Evolutionary conservation across 1,140 invertebrate species (phyloP), one percentile per base, ranked within the genome.

Genomic region (Lineus longissimus): DNA sequence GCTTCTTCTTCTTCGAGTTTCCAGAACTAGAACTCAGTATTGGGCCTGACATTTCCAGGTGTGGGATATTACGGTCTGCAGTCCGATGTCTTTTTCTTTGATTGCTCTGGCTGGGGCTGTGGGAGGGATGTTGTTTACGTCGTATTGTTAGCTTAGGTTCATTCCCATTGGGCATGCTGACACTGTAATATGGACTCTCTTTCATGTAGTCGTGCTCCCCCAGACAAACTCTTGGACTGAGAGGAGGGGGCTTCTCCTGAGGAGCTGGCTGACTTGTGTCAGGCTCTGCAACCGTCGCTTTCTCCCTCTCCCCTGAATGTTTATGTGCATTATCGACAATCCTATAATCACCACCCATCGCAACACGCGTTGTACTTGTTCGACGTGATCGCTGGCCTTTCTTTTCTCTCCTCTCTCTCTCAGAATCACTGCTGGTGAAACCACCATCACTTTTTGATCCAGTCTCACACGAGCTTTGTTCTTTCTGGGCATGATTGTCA

Each of bases 321-420:
- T 51, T 51, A 51, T n/a, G 47, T 6, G 9, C 47, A 23, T n/a
- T 9, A 19, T 27, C 19, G n/a, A n/a, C 9, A 4, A 23, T 7
- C n/a, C 19, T 51, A 19, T 19, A 51, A 23, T 51, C 47, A 51
- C 11, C 40, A 13, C 47, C 47, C 9, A 51, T 23, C n/a, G 47
- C 6, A n/a, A 51, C 47, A 27, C 47, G 33, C 15, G 33, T 36
- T 7, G 33, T 36, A 15, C 33, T 36, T 36, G 33, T 36, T 36
- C 33, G 4, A 4, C 33, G 33, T 7, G 33, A 7, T 15, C 47
- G 6, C 6, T 23, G 25, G 4, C n/a, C 60, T 63, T 73, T 75
- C 9, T 23, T 60, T 27, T n/a, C 36, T 23, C 13, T 51, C 29
- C 29, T 27, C 22, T 25, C 23, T 13, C 25, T 15, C 33, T 15